Conservation (phyloP, 2,888 invertebrate genomes). For the Cheilosia impressa region DNA sequence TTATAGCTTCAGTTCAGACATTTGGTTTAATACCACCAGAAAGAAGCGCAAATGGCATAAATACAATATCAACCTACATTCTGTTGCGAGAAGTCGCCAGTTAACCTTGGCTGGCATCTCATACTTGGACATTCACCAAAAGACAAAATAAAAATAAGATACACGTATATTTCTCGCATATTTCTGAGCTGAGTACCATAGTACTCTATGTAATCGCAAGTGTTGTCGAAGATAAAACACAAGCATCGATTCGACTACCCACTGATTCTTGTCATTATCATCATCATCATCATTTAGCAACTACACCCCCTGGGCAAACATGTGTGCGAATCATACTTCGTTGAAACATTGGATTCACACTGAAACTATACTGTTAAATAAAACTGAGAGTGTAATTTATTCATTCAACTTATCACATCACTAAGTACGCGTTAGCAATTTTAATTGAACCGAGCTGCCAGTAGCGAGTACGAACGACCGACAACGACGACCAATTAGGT, state of each 20-base stretch:
- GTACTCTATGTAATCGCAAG: conserved; percentile 44
- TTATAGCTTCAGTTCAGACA: conserved; percentile 21
- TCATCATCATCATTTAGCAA: background rate
- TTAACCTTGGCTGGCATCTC: conserved; percentile 68
- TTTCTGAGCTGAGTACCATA: conserved; percentile 27
- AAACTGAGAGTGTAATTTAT: conserved; percentile 74
- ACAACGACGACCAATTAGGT: conserved; percentile 49
- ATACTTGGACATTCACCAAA: conserved; percentile 69
- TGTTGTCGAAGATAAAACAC: conserved; percentile 26
- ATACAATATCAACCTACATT: conserved; percentile 64
- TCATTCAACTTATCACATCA: conserved; percentile 66
- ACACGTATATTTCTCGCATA: conserved; percentile 31
- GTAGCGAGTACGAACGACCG: background rate
- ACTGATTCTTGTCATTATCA: conserved; percentile 52
- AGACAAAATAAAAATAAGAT: conserved; percentile 13
- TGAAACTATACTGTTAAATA: conserved; percentile 44
- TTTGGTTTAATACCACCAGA: conserved; percentile 54
- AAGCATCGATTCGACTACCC: conserved; percentile 44
- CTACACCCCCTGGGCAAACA: conserved; percentile 32
- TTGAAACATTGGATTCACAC: conserved; percentile 7
- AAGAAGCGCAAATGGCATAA: conserved; percentile 52
- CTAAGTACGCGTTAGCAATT: conserved; percentile 71
- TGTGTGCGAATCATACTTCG: background rate
- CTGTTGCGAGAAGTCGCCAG: conserved; percentile 66
- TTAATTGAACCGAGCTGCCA: conserved; percentile 63